Percentiles rank a stretch among this genome's conserved stretches.
Evolutionary conservation across 1,140 invertebrate genomes (phyloP).

Genomic region (Nixonia krombeini): DNA sequence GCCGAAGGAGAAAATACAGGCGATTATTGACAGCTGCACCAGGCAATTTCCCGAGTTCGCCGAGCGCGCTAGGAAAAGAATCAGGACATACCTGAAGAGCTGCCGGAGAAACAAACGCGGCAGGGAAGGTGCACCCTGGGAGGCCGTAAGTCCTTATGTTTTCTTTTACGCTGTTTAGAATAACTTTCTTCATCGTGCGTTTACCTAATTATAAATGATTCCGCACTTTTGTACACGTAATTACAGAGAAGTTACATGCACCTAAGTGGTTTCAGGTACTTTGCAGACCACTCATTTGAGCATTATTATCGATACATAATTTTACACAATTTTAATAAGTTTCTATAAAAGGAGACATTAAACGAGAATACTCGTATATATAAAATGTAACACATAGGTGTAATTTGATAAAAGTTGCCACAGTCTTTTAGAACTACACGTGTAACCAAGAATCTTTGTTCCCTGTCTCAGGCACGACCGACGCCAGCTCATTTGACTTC

Average conservation of each 20-base stretch:
- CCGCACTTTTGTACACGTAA: background rate
- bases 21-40: slow-evolving; percentile 96
- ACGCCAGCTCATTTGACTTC: slow-evolving; percentile 96
- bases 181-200: slow-evolving; percentile 4
- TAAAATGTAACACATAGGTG: no score
- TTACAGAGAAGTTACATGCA: no score
- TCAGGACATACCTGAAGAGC: slow-evolving; percentile 95
- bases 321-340: no score
- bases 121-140: slow-evolving; percentile 81
- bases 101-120: slow-evolving; percentile 94
- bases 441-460: background rate
- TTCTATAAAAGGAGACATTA: no score
- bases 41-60: slow-evolving; percentile 97
- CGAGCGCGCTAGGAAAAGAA: slow-evolving; percentile 92
- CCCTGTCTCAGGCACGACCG: slow-evolving; percentile 84
- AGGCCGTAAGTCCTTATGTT: slow-evolving; percentile 74
- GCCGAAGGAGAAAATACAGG: slow-evolving; percentile 97
- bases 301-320: no score
- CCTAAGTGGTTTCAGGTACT: no score
- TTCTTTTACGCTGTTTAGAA: slow-evolving; percentile 5
- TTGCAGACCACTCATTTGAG: no score
- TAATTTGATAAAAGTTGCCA: no score
- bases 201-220: slow-evolving; percentile 11
- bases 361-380: no score
- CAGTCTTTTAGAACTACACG: no score